Base-by-base conservation (phyloP, 2,888 invertebrate species). In the Campoplex capitator region DNA sequence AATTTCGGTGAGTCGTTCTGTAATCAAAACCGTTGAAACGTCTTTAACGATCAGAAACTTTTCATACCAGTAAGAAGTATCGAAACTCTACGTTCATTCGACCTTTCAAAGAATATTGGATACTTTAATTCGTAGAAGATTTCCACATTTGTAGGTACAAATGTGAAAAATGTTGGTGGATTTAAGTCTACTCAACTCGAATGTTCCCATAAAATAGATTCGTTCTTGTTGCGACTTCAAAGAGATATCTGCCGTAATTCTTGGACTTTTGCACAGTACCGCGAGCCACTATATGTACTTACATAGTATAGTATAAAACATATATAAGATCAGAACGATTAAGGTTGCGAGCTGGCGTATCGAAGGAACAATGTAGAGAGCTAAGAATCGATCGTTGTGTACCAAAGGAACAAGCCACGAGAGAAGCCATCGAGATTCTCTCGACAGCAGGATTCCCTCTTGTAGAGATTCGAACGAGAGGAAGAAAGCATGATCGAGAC, bases 291-390 rank as follows among this genome's bases (percentile, higher is more conserved):
- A 38, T 78, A 23, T 23, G 23, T 23, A 78, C 68, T 42, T 51
- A 65, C 48, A 75, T 58, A 58, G 73, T 58, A 28, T 65, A 13
- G 28, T 42, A 79, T 79, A 56, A 32, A 45, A 48, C 38, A 54
- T 54, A 81, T 51, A 67, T 35, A 81, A 86, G 84, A 84, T 86
- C 80, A 71, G 56, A 73, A 74, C 84, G 86, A 86, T 86, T 86
- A 84, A 81, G 77, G 81, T 83, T 73, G 71, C 71, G 48, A 65
- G 78, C 68, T 83, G 42, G 78, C 78, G 56, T 83, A 75, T 51
- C 42, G 35, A 18, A 32, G 68, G 74, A 84, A 86, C 86, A 86
- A 86, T 86, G 84, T 62, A 68, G 84, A 84, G 73, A 42, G 28
- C 48, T 54, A 56, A 23, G 65, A 77, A 73, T 73, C 68, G 73